Evolutionary conservation across 2,888 invertebrate genomes (phyloP).

Genomic region (Sarcophaga caerulescens): DNA sequence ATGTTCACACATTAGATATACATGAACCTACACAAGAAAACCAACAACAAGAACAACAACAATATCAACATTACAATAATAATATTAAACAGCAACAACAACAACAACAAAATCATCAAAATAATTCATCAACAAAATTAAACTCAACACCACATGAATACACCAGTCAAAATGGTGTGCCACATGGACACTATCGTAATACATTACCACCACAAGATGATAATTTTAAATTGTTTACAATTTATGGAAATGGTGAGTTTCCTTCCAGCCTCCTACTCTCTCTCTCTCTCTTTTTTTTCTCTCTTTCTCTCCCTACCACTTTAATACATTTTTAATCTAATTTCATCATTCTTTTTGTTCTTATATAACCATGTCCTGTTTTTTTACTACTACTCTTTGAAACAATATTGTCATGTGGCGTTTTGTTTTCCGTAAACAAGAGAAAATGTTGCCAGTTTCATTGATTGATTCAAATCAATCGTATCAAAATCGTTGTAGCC

Average conservation of each 20-base stretch:
- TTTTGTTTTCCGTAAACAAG: no score
- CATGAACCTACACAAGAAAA: constrained; percentile 39
- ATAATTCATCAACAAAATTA: constrained; percentile 63
- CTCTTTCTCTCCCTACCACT: not conserved
- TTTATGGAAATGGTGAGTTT: constrained; percentile 81
- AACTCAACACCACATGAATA: constrained; percentile 72
- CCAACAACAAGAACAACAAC: constrained; percentile 55
- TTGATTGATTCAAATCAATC: no score
- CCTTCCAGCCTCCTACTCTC: constrained; percentile 8
- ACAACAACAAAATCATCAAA: constrained; percentile 61
- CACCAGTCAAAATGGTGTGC: constrained; percentile 75
- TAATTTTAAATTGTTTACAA: constrained; percentile 81
- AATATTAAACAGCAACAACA: constrained; percentile 50
- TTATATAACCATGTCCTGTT: no score
- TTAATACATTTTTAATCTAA: no score
- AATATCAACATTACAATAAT: constrained; percentile 62
- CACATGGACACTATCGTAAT: constrained; percentile 75
- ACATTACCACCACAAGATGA: constrained; percentile 76
- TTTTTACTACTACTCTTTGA: no score
- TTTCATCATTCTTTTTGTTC: no score
- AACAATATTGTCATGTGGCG: no score
- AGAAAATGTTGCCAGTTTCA: no score
- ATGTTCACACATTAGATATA: constrained; percentile 72
- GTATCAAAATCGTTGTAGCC: no score
- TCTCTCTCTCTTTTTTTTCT: constrained; percentile 37